Evolutionary conservation across 2,888 invertebrate species (phyloP), one percentile per base, ranked within the genome.

Genomic region (Ceramica pisi): DNA sequence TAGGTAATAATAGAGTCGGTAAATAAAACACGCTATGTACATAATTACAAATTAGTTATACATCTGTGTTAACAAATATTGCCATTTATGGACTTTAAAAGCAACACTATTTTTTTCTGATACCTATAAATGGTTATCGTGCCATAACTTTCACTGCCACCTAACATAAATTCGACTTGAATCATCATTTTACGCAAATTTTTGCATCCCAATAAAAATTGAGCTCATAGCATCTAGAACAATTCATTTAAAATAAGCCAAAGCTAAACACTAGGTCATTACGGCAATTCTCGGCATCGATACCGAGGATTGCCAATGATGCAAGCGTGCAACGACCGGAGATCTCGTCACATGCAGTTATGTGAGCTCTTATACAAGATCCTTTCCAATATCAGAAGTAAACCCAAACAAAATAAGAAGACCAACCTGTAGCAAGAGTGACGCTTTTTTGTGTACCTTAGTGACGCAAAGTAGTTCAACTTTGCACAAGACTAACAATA

Each of bases 291-390:
- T 79, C 50, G 14, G 10, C 50, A 35, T 67, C 62, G 35, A 26
- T 44, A 21, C n/a, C 31, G 31, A 41, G 9, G 10, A 38, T 10
- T 41, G 41, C 41, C 41, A 14, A 21, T 67, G 63, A 82, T 71
- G 76, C 46, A 85, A 85, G 50, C 78, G 75, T 51, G 51, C 75
- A 76, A 71, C 51, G 70, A 77, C 71, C 76, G 65, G 31, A 69
- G 74, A 71, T 63, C 66, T 67, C 80, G 69, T 70, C 82, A 66
- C 75, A 78, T 85, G 82, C 80, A 78, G 81, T 86, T 87, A 88
- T 88, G 84, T 79, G 87, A 87, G 72, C 83, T 78, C 83, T 89
- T 89, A 87, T 78, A 88, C 87, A 89, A 89, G 81, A 89, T 83
- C 86, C 86, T 85, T 88, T 86, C 87, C 70, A 87, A 86, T 80